phyloP scores from a whole-genome alignment of 2,888 invertebrate species.

The Emmelina monodactyla region DNA sequence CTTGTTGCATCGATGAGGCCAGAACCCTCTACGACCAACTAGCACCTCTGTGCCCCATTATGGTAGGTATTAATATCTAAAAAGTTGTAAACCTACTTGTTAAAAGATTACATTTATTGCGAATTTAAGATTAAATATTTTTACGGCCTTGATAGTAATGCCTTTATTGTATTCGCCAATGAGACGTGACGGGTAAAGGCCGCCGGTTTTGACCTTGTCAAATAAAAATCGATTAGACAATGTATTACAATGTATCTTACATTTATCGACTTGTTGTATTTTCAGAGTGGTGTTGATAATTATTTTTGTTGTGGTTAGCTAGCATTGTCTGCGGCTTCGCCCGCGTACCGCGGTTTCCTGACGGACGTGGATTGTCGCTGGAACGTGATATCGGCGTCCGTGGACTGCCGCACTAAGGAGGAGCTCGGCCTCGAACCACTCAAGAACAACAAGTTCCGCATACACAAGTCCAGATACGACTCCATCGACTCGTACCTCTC shows the following conservation, averaged over 20 bases:
- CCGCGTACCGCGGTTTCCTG: slow-evolving; percentile 90
- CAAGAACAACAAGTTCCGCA: slow-evolving; percentile 78
- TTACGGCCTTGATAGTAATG: too few species aligned
- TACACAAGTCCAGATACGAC: slow-evolving; percentile 95
- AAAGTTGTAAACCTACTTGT: too few species aligned
- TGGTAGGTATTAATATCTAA: slow-evolving; percentile 71
- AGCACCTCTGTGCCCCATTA: slow-evolving; percentile 95
- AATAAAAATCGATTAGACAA: too few species aligned
- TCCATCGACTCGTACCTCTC: slow-evolving; percentile 98
- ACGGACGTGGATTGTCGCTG: slow-evolving; percentile 98
- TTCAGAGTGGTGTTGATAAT: too few species aligned
- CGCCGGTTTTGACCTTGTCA: too few species aligned
- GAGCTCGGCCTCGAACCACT: slow-evolving; percentile 85
- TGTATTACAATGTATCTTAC: too few species aligned
- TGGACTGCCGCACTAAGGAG: slow-evolving; percentile 93
- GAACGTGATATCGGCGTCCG: slow-evolving; percentile 95
- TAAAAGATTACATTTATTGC: too few species aligned
- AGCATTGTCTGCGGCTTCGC: slow-evolving; percentile 96
- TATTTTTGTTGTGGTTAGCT: too few species aligned
- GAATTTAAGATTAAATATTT: too few species aligned
- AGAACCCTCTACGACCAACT: slow-evolving; percentile 96
- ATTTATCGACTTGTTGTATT: too few species aligned
- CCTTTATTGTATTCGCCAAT: too few species aligned
- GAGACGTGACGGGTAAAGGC: too few species aligned
- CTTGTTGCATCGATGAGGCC: slow-evolving; percentile 96